Percentiles rank a stretch among this genome's conserved stretches.
Evolutionary conservation across 2,888 invertebrate genomes (phyloP).

Genomic region (Flexamia atlantica): DNA sequence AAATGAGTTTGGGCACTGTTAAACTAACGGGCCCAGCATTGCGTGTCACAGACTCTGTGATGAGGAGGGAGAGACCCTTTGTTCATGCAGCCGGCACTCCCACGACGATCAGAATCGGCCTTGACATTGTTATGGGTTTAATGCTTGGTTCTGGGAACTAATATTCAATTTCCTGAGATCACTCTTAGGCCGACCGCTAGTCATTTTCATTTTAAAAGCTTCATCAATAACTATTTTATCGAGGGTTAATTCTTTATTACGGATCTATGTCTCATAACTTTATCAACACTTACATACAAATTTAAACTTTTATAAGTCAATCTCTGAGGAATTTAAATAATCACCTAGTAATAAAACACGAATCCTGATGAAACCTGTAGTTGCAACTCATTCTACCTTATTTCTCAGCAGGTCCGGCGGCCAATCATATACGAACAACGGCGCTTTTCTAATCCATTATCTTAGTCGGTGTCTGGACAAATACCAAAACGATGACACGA

Average conservation of each 20-base stretch:
- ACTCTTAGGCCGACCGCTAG: too few species aligned
- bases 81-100: conserved; percentile 25
- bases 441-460: conserved; percentile 37
- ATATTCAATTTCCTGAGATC: background rate
- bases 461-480: conserved; percentile 28
- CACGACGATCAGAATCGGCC: background rate
- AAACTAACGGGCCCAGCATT: background rate
- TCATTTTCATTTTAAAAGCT: too few species aligned
- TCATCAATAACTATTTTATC: too few species aligned
- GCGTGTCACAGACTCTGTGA: conserved; percentile 7
- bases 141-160: background rate
- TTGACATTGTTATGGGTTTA: background rate
- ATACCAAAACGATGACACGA: conserved; percentile 45
- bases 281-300: too few species aligned
- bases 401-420: background rate
- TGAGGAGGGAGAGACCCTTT: background rate
- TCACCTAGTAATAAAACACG: background rate
- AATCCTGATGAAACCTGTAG: conserved; percentile 17
- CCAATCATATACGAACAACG: conserved; percentile 1
- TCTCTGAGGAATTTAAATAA: conserved; percentile 6
- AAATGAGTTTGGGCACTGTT: background rate
- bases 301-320: too few species aligned
- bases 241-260: too few species aligned
- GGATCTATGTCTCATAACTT: too few species aligned
- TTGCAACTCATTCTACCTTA: conserved; percentile 29